Base-by-base conservation (phyloP, 1,140 invertebrate species). In the Bombus confusus region DNA sequence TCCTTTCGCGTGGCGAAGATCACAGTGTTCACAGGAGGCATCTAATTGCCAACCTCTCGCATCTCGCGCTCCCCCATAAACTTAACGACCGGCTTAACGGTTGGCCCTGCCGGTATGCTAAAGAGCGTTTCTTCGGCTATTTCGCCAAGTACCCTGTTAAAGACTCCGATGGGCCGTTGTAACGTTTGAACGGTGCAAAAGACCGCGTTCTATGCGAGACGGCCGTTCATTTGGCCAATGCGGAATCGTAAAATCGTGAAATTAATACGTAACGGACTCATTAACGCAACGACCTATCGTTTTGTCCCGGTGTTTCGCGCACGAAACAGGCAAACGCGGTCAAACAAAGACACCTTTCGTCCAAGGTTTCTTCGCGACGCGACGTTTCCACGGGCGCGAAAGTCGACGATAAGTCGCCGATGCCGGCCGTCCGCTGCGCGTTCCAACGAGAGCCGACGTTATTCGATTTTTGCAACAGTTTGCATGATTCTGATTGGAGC, bases 71-170 rank as follows among this genome's bases (percentile, higher is more conserved):
- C 86, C 84, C 86, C 91, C 91, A 91, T 92, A 93, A 93, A 92
- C 88, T 93, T 93, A 93, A 93, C 91, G 91, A 93, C 91, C 88
- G 90, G 62, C 91, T 91, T 87, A 92, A 93, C 92, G 86, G 89
- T 93, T 93, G 88, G 92, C 91, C 93, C 93, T 91, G 90, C 88
- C 91, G 91, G 92, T 92, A 94, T 93, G 93, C 90, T 94, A 93
- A 93, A 91, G 92, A 93, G 78, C 83, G 79, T 91, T 91, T 92
- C 89, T 92, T 90, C 90, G 86, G 90, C 81, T 89, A 92, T 91
- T 92, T 91, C 91, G 85, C 91, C 87, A 93, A 93, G 92, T 93
- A 92, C 91, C 90, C 91, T 92, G 92, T 92, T 93, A 93, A 93
- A 92, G 90, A 91, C 86, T 91, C 88, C 85, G 90, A 91, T 91